A percentile compares a stretch with the other conserved stretches of the same genome.
Conservation (phyloP, 2,797 vertebrate genomes). For the Malacoraja senta region DNA sequence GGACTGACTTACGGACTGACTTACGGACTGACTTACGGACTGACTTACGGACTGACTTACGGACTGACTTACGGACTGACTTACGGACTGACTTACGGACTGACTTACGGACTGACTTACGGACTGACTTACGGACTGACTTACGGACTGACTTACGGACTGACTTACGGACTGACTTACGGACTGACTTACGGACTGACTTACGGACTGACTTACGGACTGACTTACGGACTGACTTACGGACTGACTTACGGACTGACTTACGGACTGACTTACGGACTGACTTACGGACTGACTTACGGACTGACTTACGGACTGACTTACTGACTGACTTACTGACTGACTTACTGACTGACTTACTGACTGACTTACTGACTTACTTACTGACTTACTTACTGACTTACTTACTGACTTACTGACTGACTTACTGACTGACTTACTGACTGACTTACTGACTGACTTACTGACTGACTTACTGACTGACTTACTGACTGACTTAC, state of each 20-base stretch:
- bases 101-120: not conserved
- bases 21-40: too few species aligned
- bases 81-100: not conserved
- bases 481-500: slow-evolving; percentile 31
- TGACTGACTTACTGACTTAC: not conserved
- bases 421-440: too few species aligned
- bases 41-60: too few species aligned
- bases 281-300: slow-evolving; percentile 16
- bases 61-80: slow-evolving; percentile 19
- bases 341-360: slow-evolving; percentile 9
- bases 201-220: not conserved
- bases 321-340: slow-evolving; percentile 30
- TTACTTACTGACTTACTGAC: not conserved
- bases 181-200: not conserved
- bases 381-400: not conserved
- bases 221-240: not conserved
- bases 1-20: too few species aligned
- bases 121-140: too few species aligned
- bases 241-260: slow-evolving; percentile 1
- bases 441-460: slow-evolving; percentile 36
- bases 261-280: not conserved
- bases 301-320: not conserved
- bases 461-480: not conserved
- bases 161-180: not conserved
- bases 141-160: not conserved